phyloP scores from a whole-genome alignment of 1,140 invertebrate species.

The Drosophila saltans region DNA sequence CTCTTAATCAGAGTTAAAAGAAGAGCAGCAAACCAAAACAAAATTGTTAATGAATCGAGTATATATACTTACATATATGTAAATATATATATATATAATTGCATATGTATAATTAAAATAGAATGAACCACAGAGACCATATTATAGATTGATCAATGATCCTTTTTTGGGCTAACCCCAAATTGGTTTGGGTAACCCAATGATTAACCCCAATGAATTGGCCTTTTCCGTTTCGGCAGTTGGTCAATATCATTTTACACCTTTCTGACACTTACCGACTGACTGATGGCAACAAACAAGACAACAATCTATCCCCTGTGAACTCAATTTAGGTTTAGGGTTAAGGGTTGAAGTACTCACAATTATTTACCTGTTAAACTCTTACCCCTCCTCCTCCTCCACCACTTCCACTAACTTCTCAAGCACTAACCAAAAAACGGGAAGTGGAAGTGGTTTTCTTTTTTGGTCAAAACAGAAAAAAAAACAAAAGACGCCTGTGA shows the following conservation, averaged over 20 bases:
- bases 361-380: slow-evolving; percentile 23
- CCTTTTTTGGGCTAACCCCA: background rate
- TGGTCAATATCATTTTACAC: slow-evolving; percentile 19
- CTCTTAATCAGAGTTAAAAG: slow-evolving; percentile 50
- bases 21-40: slow-evolving; percentile 28
- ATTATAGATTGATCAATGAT: no score
- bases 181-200: slow-evolving; percentile 21
- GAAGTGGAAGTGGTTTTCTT: slow-evolving; percentile 74
- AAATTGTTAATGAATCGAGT: background rate
- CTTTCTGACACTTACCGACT: slow-evolving; percentile 23
- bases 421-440: slow-evolving; percentile 46
- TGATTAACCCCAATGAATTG: slow-evolving; percentile 5
- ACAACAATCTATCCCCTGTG: slow-evolving; percentile 20
- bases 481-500: slow-evolving; percentile 46
- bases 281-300: no score
- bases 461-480: slow-evolving; percentile 18
- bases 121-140: background rate
- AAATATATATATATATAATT: no score
- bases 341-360: slow-evolving; percentile 19
- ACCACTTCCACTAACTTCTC: no score
- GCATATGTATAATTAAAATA: no score
- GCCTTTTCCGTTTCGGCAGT: background rate
- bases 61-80: no score
- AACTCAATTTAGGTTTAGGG: slow-evolving; percentile 2
- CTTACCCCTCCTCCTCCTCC: no score